Percentiles rank a stretch among this genome's conserved stretches.
These are phyloP conservation scores for Mesitornis unicolor DNA, from an alignment of 2,113 vertebrate species.

Conservation along the genomic window DNA sequence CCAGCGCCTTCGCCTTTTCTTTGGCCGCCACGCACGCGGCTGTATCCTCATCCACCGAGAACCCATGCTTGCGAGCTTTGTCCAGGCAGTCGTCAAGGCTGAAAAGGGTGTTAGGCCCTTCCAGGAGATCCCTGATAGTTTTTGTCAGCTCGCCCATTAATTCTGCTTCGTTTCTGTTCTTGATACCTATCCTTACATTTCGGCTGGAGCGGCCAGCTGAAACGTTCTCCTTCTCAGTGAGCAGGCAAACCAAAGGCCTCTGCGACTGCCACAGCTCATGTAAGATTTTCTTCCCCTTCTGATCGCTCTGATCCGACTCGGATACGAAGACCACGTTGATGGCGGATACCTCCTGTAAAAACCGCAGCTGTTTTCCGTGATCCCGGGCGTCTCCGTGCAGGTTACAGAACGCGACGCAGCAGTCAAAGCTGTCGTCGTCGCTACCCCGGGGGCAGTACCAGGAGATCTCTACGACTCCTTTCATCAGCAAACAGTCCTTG, in stretches of 20 bases:
- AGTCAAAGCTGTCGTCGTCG: slow-evolving; percentile 58
- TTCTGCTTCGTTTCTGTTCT: slow-evolving; percentile 65
- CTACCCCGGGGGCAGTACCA: slow-evolving; percentile 78
- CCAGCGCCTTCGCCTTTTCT: not conserved
- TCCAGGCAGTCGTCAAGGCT: slow-evolving; percentile 23
- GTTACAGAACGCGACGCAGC: slow-evolving; percentile 75
- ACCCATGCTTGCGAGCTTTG: slow-evolving; percentile 12
- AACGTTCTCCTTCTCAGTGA: slow-evolving; percentile 17
- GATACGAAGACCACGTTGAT: slow-evolving; percentile 64
- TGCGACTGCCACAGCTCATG: not conserved
- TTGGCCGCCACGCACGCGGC: slow-evolving; percentile 27
- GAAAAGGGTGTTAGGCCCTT: not conserved
- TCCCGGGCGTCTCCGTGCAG: slow-evolving; percentile 69
- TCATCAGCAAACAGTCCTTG: slow-evolving; percentile 64
- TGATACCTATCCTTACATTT: slow-evolving; percentile 53
- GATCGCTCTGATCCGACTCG: not conserved
- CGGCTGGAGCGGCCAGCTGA: not conserved
- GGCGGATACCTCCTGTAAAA: slow-evolving; percentile 67
- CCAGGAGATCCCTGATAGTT: slow-evolving; percentile 31
- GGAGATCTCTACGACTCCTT: slow-evolving; percentile 76
- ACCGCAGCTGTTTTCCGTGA: slow-evolving; percentile 26
- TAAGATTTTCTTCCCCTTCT: slow-evolving; percentile 8
- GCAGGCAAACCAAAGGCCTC: slow-evolving; percentile 69
- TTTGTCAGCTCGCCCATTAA: slow-evolving; percentile 38
- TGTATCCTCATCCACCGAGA: slow-evolving; percentile 63